Evolutionary conservation across 2,797 vertebrate species (phyloP), one percentile per base, ranked within the genome.

Genomic region (Leptodactylus fallax): DNA sequence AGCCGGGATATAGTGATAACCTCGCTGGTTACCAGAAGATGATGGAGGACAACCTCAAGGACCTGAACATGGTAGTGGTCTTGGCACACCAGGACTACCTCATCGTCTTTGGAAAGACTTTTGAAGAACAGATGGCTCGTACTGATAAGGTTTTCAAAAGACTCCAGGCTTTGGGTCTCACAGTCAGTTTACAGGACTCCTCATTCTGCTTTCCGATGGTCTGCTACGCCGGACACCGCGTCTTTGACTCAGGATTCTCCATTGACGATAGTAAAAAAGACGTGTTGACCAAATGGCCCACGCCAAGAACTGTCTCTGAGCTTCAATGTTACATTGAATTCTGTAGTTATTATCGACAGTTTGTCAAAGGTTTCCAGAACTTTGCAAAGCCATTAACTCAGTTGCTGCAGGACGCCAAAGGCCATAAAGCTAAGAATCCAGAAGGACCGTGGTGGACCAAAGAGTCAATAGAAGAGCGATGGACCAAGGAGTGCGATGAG

Each of bases 281-380:
- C 16, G 53, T 53, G 8, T 47, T 86, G 14, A 8, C 53, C 8
- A 45, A 53, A n/a, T 86, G 85, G 85, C 85, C 85, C 0, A 55
- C 9, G 2, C 85, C 85, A 13, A 69, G n/a, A 3, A 86, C 65
- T 0, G 63, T 80, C 7, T 13, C 51, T 5, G 85, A 86, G 78
- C 77, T 80, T 9, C 53, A 19, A 12, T 71, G 49, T 36, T 86
- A 17, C 36, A 21, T 80, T 23, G 51, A 79, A 3, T 86, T 86
- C 27, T 86, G 85, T 60, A 51, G 7, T 14, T 86, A 71, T 17
- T 86, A 86, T 36, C 76, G 11, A 7, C 72, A 78, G 25, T 85
- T 86, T 13, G 9, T 79, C 21, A 51, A 21, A 0, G 61, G 60
- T 13, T 79, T 23, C 23, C 14, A 27, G 21, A 55, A 47, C 10